Percentiles rank a stretch among this genome's conserved stretches.
Evolutionary conservation across 2,797 vertebrate species (phyloP).

Genomic region (Crenichthys baileyi): DNA sequence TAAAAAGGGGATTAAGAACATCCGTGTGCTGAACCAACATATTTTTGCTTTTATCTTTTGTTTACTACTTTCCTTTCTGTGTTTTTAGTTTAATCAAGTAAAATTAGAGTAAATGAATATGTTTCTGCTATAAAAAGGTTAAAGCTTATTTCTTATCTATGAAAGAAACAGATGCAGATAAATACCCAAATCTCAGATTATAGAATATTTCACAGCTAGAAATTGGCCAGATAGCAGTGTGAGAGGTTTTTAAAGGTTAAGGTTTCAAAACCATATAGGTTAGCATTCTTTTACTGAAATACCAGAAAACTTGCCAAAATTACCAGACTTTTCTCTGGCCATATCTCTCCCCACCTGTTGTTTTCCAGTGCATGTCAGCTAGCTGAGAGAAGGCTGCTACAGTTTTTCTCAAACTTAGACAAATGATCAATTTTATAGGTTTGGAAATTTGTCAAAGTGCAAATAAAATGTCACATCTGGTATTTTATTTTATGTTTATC

Average conservation of each 20-base stretch:
- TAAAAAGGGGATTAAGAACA: conserved; percentile 24
- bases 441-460: not conserved
- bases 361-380: not conserved
- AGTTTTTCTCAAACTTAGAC: not conserved
- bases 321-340: not conserved
- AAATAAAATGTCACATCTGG: not conserved
- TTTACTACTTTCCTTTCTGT: conserved; percentile 29
- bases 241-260: not conserved
- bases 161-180: not conserved
- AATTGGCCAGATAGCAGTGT: not conserved
- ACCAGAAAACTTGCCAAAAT: not conserved
- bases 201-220: not conserved
- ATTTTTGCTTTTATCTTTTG: conserved; percentile 39
- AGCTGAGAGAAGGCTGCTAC: too few relatives aligned
- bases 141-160: not conserved
- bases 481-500: not conserved
- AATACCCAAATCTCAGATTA: not conserved
- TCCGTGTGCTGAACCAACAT: conserved; percentile 40
- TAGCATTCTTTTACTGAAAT: not conserved
- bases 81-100: conserved; percentile 36
- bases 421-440: not conserved
- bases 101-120: conserved; percentile 44
- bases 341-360: not conserved
- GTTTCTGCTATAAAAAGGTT: conserved; percentile 19
- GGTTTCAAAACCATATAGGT: not conserved